Percentiles rank a stretch among this genome's conserved stretches.
phyloP scores from a whole-genome alignment of 2,797 vertebrate genomes.

The Pangasius macronema region DNA sequence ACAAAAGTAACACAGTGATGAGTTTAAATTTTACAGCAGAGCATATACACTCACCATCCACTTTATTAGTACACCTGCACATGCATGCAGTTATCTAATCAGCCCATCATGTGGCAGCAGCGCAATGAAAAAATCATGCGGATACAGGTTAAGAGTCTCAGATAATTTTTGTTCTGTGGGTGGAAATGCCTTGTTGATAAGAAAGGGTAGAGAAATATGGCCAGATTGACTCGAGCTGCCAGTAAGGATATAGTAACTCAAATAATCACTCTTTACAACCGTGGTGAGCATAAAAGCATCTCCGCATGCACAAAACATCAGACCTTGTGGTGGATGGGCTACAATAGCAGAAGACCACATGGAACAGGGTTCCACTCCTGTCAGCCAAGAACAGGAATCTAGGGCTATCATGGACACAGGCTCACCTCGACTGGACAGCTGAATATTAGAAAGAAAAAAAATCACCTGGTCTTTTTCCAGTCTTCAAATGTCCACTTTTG shows the following conservation, averaged over 20 bases:
- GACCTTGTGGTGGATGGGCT: not conserved
- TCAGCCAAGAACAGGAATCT: not conserved
- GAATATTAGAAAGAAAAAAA: not conserved
- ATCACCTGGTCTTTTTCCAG: not conserved
- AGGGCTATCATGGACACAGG: not conserved
- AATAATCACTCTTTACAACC: not conserved
- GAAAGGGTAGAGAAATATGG: not conserved
- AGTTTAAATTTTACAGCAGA: not conserved
- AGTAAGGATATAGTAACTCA: not conserved
- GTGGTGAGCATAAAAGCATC: not conserved
- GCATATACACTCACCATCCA: not conserved
- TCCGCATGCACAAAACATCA: not conserved
- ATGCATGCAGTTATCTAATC: not conserved
- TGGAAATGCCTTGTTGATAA: not conserved
- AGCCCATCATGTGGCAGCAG: not conserved
- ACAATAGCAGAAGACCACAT: not conserved
- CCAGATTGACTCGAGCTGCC: not conserved
- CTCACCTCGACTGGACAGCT: not conserved
- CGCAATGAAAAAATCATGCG: not conserved
- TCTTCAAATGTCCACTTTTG: not conserved
- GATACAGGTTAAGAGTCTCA: not conserved
- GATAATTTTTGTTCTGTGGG: not conserved
- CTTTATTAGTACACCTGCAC: not conserved
- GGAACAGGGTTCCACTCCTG: not conserved
- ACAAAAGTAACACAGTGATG: not conserved